These are phyloP conservation scores for Diplodus sargus DNA, from an alignment of 2,797 vertebrate genomes.

Conservation along the genomic window DNA sequence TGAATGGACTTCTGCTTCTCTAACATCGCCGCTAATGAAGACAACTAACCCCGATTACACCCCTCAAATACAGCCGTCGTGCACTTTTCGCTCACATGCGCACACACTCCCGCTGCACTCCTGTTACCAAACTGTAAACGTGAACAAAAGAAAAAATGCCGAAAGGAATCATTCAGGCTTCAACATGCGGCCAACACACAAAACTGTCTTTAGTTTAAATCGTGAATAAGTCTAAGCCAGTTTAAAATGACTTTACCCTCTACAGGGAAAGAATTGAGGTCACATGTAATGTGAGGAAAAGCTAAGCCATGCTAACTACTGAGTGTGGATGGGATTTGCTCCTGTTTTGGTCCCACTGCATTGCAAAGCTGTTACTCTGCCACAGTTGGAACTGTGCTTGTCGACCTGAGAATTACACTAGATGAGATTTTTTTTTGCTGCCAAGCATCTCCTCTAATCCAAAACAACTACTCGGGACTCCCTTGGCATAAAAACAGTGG, in stretches of 20 bases:
- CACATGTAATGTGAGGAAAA: constrained; percentile 16
- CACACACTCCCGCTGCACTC: background rate
- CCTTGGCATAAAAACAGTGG: constrained; percentile 19
- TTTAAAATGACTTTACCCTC: constrained; percentile 22
- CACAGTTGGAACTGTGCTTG: constrained; percentile 22
- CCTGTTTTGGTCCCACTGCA: background rate
- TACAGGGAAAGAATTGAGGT: constrained; percentile 26
- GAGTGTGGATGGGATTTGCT: constrained; percentile 20
- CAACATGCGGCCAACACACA: background rate
- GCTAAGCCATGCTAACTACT: constrained; percentile 18
- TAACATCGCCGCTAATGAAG: background rate
- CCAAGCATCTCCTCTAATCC: constrained; percentile 34
- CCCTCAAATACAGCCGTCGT: constrained; percentile 2
- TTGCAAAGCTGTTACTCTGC: constrained; percentile 16
- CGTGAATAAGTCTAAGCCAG: background rate
- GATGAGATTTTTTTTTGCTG: constrained; percentile 29
- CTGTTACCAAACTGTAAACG: background rate
- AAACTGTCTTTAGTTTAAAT: constrained; percentile 12
- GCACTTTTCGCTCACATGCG: constrained; percentile 35
- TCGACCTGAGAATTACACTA: constrained; percentile 46
- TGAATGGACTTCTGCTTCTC: background rate
- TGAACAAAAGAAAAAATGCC: background rate
- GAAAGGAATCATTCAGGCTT: background rate
- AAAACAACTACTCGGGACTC: constrained; percentile 32
- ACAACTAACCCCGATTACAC: background rate